Percentiles rank a stretch among this genome's conserved stretches.
Conservation (phyloP, 2,888 invertebrate species). For the Drosophila gaucha region DNA sequence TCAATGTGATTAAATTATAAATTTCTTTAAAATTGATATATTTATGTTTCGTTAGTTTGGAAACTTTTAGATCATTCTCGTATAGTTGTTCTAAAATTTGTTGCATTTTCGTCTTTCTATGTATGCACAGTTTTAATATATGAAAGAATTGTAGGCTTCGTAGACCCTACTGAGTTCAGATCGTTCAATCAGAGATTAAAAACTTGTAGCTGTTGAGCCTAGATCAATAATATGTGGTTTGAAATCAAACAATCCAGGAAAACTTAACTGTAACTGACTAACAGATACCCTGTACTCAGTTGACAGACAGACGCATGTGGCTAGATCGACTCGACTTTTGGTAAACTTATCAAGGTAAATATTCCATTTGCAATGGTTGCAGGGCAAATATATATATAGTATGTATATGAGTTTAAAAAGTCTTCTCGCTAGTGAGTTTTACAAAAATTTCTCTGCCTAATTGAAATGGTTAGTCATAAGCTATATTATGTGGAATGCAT, state of each 20-base stretch:
- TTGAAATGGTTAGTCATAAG: not conserved
- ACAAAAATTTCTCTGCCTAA: not conserved
- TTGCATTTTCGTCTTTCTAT: no score
- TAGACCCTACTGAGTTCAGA: no score
- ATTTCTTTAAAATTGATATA: no score
- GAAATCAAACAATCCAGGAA: not conserved
- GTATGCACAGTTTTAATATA: no score
- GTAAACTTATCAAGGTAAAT: not conserved
- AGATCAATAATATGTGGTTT: not conserved
- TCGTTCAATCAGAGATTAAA: no score
- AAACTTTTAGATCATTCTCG: no score
- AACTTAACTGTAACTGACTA: not conserved
- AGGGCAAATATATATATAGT: no score
- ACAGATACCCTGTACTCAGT: not conserved
- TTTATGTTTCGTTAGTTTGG: no score
- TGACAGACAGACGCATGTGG: not conserved
- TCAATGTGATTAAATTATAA: no score
- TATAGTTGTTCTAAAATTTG: no score
- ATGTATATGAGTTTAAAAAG: not conserved
- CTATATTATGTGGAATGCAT: slow-evolving; percentile 10
- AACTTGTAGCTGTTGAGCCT: no score
- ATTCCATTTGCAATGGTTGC: not conserved
- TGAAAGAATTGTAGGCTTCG: no score
- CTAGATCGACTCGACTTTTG: not conserved
- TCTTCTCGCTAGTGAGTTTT: slow-evolving; percentile 3